phyloP scores from a whole-genome alignment of 2,888 invertebrate genomes.

The Alloscopus bannaensis region DNA sequence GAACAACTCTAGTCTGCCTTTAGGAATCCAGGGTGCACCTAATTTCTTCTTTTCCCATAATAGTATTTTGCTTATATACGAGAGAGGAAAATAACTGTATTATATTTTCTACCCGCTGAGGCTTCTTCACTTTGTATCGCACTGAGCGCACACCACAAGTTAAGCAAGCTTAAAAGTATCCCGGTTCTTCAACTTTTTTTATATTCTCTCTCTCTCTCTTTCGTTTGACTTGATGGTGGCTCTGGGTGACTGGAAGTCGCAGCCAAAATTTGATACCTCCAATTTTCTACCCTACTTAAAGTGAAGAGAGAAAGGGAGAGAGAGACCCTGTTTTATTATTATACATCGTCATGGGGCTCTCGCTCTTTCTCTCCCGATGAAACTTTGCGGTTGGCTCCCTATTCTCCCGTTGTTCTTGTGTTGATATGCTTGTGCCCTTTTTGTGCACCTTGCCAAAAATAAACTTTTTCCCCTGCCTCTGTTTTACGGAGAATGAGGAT shows the following conservation, averaged over 20 bases:
- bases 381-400: slow-evolving; percentile 52
- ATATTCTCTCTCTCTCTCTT: neutral
- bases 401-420: slow-evolving; percentile 9
- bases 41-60: too few relatives aligned
- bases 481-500: too few relatives aligned
- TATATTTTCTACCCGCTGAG: too few relatives aligned
- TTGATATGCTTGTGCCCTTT: slow-evolving; percentile 16
- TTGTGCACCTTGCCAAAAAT: slow-evolving; percentile 43
- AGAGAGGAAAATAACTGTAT: too few relatives aligned
- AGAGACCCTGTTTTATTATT: slow-evolving; percentile 51
- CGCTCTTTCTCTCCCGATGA: too few relatives aligned
- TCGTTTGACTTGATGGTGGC: neutral
- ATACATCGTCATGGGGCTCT: slow-evolving; percentile 42
- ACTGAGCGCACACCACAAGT: too few relatives aligned
- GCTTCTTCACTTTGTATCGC: too few relatives aligned
- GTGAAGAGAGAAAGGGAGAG: neutral
- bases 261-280: slow-evolving; percentile 55
- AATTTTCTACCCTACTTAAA: slow-evolving; percentile 59
- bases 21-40: neutral
- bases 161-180: too few relatives aligned
- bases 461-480: slow-evolving; percentile 21
- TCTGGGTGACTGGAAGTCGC: too few relatives aligned
- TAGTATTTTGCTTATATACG: too few relatives aligned
- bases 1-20: slow-evolving; percentile 26
- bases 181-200: neutral